Conservation (phyloP, 2,888 invertebrate species). For the Hypomecis punctinalis region DNA sequence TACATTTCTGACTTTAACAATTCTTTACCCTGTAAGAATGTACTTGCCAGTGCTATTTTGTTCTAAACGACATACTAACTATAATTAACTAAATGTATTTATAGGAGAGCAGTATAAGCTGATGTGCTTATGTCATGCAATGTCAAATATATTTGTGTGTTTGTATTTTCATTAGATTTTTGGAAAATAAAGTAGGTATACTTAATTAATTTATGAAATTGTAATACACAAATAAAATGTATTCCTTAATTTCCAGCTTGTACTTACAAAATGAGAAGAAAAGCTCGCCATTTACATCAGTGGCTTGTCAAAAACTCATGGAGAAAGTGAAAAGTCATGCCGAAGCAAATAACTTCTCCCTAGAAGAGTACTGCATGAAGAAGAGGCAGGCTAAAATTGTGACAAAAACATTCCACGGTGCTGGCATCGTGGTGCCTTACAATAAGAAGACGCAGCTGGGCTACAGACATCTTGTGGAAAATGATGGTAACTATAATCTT, state of each 20-base stretch:
- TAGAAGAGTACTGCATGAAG: constrained; percentile 85
- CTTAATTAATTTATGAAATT: too few relatives aligned
- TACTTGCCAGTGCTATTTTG: too few relatives aligned
- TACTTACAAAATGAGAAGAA: constrained; percentile 83
- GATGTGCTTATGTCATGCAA: too few relatives aligned
- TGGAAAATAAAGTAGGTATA: too few relatives aligned
- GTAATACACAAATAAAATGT: not conserved
- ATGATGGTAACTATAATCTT: constrained; percentile 81
- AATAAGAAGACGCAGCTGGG: constrained; percentile 93
- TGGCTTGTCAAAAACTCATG: constrained; percentile 85
- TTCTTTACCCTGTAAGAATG: too few relatives aligned
- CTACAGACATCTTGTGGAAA: constrained; percentile 90
- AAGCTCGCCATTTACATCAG: constrained; percentile 87
- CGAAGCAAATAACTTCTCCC: constrained; percentile 82
- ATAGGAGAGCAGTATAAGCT: too few relatives aligned
- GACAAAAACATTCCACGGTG: constrained; percentile 90
- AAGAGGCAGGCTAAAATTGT: constrained; percentile 86
- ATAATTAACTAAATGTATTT: too few relatives aligned
- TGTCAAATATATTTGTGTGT: too few relatives aligned
- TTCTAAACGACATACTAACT: too few relatives aligned
- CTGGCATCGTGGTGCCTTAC: constrained; percentile 94
- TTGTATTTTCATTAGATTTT: too few relatives aligned
- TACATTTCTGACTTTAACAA: too few relatives aligned
- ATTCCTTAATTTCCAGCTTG: constrained; percentile 59
- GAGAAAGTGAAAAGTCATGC: constrained; percentile 87